Evolutionary conservation across 2,888 invertebrate genomes (phyloP).

Genomic region (Phaedon cochleariae): DNA sequence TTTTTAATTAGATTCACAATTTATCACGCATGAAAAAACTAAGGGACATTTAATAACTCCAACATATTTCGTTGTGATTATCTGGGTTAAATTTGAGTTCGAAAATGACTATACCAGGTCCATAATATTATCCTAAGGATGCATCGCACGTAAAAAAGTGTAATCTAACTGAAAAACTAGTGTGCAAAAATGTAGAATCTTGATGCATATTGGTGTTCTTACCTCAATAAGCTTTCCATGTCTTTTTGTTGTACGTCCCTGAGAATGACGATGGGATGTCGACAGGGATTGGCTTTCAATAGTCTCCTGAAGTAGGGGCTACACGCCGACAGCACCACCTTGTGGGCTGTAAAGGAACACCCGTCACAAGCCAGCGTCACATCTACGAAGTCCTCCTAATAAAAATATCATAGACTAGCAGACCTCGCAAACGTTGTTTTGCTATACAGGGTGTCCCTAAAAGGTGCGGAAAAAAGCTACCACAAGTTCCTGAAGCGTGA

Average conservation of each 20-base stretch:
- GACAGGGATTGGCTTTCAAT: conserved; percentile 89
- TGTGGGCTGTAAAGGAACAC: conserved; percentile 89
- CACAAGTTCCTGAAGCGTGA: too few relatives aligned
- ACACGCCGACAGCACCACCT: conserved; percentile 90
- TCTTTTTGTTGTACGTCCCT: conserved; percentile 86
- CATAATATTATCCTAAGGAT: too few relatives aligned
- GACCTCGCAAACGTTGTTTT: too few relatives aligned
- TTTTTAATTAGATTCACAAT: background rate
- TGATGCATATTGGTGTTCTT: conserved; percentile 29
- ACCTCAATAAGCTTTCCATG: conserved; percentile 86
- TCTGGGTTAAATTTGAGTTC: too few relatives aligned
- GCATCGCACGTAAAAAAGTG: too few relatives aligned
- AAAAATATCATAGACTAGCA: background rate
- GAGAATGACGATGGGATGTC: conserved; percentile 88
- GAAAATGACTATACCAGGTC: too few relatives aligned
- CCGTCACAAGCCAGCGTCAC: conserved; percentile 92
- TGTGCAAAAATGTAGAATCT: too few relatives aligned
- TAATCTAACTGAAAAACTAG: too few relatives aligned
- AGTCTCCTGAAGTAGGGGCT: conserved; percentile 91
- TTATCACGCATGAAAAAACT: background rate
- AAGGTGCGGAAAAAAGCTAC: too few relatives aligned
- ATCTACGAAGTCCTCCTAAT: conserved; percentile 85
- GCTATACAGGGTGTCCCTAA: too few relatives aligned
- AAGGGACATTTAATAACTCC: too few relatives aligned
- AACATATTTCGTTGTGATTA: too few relatives aligned